Conservation (phyloP, 2,888 invertebrate genomes). For the Litoditis marina region DNA sequence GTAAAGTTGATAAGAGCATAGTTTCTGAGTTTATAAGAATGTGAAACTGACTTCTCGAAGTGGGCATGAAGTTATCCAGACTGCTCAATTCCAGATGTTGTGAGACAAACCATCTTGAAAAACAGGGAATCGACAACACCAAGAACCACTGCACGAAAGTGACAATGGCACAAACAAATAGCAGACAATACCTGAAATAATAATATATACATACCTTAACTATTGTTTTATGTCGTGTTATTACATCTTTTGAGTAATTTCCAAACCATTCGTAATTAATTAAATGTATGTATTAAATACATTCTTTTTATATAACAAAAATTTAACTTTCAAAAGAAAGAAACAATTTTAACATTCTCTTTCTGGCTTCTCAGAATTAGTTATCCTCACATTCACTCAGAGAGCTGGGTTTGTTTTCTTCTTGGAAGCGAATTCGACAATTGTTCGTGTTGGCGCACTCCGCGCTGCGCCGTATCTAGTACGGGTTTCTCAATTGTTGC, state of each 20-base stretch:
- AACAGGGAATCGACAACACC: slow-evolving; percentile 53
- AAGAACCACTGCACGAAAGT: slow-evolving; percentile 56
- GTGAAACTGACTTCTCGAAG: slow-evolving; percentile 16
- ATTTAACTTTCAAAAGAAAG: background rate
- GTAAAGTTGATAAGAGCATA: too few relatives aligned
- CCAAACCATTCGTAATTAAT: too few relatives aligned
- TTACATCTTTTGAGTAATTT: too few relatives aligned
- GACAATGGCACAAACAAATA: slow-evolving; percentile 44
- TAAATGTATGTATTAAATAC: too few relatives aligned
- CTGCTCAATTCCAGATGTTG: slow-evolving; percentile 53
- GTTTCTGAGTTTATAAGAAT: too few relatives aligned
- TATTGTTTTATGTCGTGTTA: too few relatives aligned
- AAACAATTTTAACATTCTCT: background rate
- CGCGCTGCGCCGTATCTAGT: too few relatives aligned
- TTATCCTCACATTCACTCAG: too few relatives aligned
- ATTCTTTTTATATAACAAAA: too few relatives aligned
- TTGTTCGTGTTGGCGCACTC: too few relatives aligned
- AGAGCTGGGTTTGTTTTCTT: too few relatives aligned
- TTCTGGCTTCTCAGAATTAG: background rate
- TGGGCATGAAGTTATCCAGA: slow-evolving; percentile 30
- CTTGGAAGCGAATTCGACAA: background rate
- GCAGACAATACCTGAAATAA: slow-evolving; percentile 50
- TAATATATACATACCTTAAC: background rate
- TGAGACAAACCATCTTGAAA: slow-evolving; percentile 54
- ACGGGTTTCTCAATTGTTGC: too few relatives aligned